Conservation (phyloP, 2,113 vertebrate genomes). For the Cricetomys ansorgei region DNA sequence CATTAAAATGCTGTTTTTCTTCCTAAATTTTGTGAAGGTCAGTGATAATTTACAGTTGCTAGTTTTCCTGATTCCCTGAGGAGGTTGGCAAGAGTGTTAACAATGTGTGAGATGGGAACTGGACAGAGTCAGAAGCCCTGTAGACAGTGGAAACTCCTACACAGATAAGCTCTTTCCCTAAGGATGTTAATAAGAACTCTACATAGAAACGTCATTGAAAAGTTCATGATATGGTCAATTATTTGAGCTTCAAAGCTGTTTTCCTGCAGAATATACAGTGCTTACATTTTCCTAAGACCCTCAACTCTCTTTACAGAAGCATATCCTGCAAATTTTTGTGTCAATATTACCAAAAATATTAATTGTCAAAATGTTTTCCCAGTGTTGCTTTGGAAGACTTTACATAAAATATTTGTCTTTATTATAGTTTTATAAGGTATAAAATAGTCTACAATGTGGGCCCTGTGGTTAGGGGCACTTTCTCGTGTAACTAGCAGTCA, state of each 20-base stretch:
- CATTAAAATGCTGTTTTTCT: background rate
- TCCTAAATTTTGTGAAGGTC: background rate
- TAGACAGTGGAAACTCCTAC: background rate
- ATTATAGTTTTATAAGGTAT: background rate
- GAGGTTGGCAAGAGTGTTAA: constrained; percentile 2
- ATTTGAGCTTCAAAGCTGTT: background rate
- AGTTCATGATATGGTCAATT: background rate
- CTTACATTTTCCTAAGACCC: background rate
- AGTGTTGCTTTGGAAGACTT: background rate
- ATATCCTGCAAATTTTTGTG: background rate
- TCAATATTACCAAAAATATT: background rate
- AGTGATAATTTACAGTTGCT: background rate
- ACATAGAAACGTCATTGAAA: background rate
- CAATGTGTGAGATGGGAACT: background rate
- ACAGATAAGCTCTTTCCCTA: background rate
- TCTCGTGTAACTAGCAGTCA: background rate
- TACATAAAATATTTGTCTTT: background rate
- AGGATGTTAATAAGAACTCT: background rate
- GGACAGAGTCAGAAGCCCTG: background rate
- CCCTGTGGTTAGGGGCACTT: background rate
- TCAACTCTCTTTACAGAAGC: background rate
- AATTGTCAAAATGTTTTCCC: background rate
- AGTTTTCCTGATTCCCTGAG: background rate
- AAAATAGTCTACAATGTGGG: background rate
- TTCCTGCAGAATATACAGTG: background rate